Evolutionary conservation across 2,888 invertebrate species (phyloP), one percentile per base, ranked within the genome.

Genomic region (Subacronicta megacephala): DNA sequence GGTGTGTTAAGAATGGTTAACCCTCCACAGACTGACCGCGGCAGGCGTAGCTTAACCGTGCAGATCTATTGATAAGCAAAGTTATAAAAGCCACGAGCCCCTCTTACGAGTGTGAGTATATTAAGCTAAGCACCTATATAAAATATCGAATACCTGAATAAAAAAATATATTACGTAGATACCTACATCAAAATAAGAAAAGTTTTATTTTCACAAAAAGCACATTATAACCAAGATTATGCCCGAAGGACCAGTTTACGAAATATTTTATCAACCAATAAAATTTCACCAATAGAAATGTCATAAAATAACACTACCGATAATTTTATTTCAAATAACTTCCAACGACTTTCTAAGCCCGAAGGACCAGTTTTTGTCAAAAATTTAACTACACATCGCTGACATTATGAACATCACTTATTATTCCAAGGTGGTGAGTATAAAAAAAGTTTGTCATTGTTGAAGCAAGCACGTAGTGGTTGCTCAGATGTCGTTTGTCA

Each of bases 401-500:
- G 31, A 42, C 36, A 36, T 58, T 38, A 53, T 47, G 29, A 43
- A 59, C 40, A 42, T 56, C 62, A 61, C 66, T 73, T 75, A 73
- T 61, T 72, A 74, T 77, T 75, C 75, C 26, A 50, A 54, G 51
- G 61, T 57, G 57, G 62, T 66, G 41, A 44, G 45, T 31, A 42
- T 60, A 61, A 70, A 75, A 71, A 74, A 74, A 54, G 31, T 35
- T 63, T 59, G 68, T 80, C 73, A 71, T 68, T 70, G 62, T 63
- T 58, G 63, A 41, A 53, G 52, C 65, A 62, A 60, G 61, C 76
- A 77, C 80, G 78, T 78, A 82, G 71, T 70, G 70, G 49, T 64
- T 46, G 46, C 72, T 74, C 70, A 76, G 64, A 75, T 75, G 73
- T 87, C 86, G 81, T 88, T 87, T 85, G 83, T 88, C 87, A 88